Percentiles rank a stretch among this genome's conserved stretches.
phyloP scores from a whole-genome alignment of 2,113 vertebrate species.

The Equus quagga region DNA sequence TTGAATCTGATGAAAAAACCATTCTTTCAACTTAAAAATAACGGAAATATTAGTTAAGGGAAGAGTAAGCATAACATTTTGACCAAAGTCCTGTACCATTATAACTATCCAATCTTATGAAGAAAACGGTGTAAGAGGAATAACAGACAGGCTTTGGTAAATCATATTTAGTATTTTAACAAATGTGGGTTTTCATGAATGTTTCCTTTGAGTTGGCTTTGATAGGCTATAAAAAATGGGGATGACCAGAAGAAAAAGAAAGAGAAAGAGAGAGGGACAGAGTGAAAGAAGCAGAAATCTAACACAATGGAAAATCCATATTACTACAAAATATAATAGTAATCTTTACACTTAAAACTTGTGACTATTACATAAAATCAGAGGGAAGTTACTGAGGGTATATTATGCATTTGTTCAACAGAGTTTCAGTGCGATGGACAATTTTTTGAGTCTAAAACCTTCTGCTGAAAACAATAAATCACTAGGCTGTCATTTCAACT shows the following conservation, averaged over 20 bases:
- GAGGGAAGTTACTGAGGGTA: background rate
- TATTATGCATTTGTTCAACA: background rate
- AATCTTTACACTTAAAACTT: background rate
- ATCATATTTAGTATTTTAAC: conserved; percentile 20
- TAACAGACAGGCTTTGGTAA: background rate
- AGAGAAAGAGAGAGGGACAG: background rate
- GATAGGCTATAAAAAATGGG: background rate
- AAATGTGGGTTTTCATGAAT: background rate
- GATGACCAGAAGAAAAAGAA: background rate
- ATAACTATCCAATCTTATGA: background rate
- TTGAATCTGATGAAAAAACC: background rate
- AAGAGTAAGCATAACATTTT: conserved; percentile 12
- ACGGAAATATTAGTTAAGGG: conserved; percentile 35
- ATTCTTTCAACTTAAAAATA: background rate
- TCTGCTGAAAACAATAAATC: background rate
- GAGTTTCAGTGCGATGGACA: background rate
- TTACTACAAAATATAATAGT: background rate
- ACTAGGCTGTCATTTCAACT: background rate
- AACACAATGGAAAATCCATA: background rate
- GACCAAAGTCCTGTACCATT: background rate
- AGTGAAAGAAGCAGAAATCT: background rate
- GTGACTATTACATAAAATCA: background rate
- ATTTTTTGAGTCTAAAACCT: conserved; percentile 14
- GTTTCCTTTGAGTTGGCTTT: background rate
- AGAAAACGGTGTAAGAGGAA: background rate